Evolutionary conservation across 2,113 vertebrate genomes (phyloP), one percentile per base, ranked within the genome.

Genomic region (Heterotilapia buettikoferi): DNA sequence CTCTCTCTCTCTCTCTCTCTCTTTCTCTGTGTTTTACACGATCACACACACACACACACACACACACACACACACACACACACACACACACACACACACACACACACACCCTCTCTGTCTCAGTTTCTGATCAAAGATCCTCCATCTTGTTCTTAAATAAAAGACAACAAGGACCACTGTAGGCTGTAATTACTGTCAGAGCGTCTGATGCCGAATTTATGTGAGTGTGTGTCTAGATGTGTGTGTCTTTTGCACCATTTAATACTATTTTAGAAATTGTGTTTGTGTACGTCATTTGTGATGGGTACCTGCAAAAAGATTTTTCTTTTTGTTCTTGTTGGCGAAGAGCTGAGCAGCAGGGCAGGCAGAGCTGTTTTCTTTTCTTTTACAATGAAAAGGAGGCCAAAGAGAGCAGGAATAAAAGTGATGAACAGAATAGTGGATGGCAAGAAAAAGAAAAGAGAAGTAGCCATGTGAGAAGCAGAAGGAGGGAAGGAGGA

Each of bases 51-150:
- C 38, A 96, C 12, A 59, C 18, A 18, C 26, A 31, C 56, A 19
- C 29, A 87, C 96, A 96, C 97, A 93, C 94, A 96, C 21, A 79
- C 21, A 3, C 95, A 68, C 95, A 26, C 50, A 96, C 21, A 71
- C 16, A 3, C 95, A 96, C n/a, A 61, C n/a, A 3, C 95, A 96
- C 21, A 71, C 18, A 3, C 95, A 96, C 21, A 71, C 16, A 3
- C 96, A 6, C 95, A 24, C n/a, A 24, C 21, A 2, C 95, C 95
- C 33, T 31, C 43, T 96, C 95, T 96, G 82, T 97, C 94, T 96
- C 96, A 29, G 57, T 88, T 89, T 83, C 81, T 89, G 90, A 95
- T 94, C 84, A 92, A 90, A 93, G 81, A 90, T 91, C 57, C 84
- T 87, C 80, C 63, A 52, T 91, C 90, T 91, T 92, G 84, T 89